Base-by-base conservation (phyloP, 2,888 invertebrate genomes). In the Lochmaea crataegi region DNA sequence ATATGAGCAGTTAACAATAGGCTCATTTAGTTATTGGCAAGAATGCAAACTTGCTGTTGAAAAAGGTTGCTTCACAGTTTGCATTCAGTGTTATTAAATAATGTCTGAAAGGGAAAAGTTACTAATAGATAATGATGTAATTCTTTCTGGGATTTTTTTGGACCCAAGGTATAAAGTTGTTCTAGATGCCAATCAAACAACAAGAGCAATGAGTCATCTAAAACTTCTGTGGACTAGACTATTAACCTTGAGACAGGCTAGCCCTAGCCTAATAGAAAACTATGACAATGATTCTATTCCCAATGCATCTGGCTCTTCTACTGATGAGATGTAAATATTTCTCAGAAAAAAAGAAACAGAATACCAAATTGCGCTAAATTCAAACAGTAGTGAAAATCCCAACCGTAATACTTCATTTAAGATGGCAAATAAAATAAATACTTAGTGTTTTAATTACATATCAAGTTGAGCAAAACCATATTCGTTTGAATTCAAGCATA, bases 281-380 rank as follows among this genome's bases (percentile, higher is more conserved):
- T 4, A 41, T 41, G 6, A 41, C 6, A 6, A 4, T 41, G 41
- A 41, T 41, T 9, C 9, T 41, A 9, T 6, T 6, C 4, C 4
- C 41, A 41, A 41, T n/a, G n/a, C n/a, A n/a, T n/a, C n/a, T n/a
- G n/a, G n/a, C n/a, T n/a, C n/a, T 4, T 41, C 41, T 6, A 9
- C 41, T 41, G 57, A 57, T 22, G 57, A 57, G 2, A 57, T 57
- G 57, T 11, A 57, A 57, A 2, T 57, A n/a, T 57, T 57, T 22
- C 16, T 57, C 10, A 57, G 57, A 57, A 14, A 57, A 57, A 57
- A 57, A 57, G 57, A 57, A 57, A 18, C 18, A 22, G 22, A 11
- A 57, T 18, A 11, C 4, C 18, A n/a, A 11, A n/a, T n/a, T n/a
- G n/a, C n/a, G n/a, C n/a, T n/a, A n/a, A n/a, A n/a, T n/a, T n/a